phyloP scores from a whole-genome alignment of 2,797 vertebrate genomes.

The Neopelma chrysocephalum region DNA sequence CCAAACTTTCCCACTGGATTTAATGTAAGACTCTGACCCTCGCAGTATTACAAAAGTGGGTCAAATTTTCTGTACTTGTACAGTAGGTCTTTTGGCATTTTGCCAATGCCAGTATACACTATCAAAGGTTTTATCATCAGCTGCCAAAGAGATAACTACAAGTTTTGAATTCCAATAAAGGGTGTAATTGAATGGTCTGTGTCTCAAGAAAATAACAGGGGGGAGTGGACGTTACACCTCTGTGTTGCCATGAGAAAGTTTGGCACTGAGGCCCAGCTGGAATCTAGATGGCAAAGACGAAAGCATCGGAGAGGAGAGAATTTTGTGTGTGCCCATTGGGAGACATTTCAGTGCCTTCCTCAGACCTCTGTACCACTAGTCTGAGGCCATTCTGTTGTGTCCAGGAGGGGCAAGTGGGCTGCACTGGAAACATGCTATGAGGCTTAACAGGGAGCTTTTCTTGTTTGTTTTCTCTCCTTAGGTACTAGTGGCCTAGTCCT shows the following conservation, averaged over 20 bases:
- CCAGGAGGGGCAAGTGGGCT: background rate
- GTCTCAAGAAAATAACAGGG: slow-evolving; percentile 21
- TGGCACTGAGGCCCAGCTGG: background rate
- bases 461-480: background rate
- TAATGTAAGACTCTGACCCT: slow-evolving; percentile 70
- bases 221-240: background rate
- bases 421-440: background rate
- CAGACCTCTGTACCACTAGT: background rate
- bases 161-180: slow-evolving; percentile 65
- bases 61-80: slow-evolving; percentile 57
- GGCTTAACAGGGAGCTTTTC: background rate
- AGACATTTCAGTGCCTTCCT: background rate
- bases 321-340: background rate
- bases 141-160: slow-evolving; percentile 63
- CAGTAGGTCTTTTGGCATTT: slow-evolving; percentile 65
- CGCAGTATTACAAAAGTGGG: slow-evolving; percentile 64
- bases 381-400: fast-evolving
- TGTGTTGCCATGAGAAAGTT: background rate
- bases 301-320: background rate
- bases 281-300: background rate
- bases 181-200: background rate
- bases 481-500: background rate
- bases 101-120: slow-evolving; percentile 38
- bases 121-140: slow-evolving; percentile 57
- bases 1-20: slow-evolving; percentile 63